Base-by-base conservation (phyloP, 2,113 vertebrate genomes). In the Albula glossodonta region DNA sequence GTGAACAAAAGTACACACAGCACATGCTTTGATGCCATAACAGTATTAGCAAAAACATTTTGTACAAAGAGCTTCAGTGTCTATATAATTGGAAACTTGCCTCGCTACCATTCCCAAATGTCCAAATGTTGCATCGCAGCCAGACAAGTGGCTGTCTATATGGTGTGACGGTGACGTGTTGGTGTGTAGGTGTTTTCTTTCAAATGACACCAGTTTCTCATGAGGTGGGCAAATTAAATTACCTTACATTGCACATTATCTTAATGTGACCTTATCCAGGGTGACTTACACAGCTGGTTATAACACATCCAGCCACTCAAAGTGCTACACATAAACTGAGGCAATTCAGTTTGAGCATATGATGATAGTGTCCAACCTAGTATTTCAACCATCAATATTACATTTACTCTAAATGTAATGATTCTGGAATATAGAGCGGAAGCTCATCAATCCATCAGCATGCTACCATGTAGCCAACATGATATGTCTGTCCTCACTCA, bases 21-120 rank as follows among this genome's bases (percentile, higher is more conserved):
- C 66, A 84, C 41, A 74, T 48, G 63, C 79, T 81, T 22, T 19
- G 51, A 66, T 66, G 60, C 60, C 60, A 66, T 22, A 66, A 66
- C 60, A 19, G 60, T 19, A 15, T 66, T 19, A 66, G 17, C 15
- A 66, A 66, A 66, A 66, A 66, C 17, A 66, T 22, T 15, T 19
- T 66, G 19, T 19, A 84, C 19, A 84, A 49, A 66, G 41, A 84
- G 63, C 50, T 48, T 49, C 15, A 41, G 83, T 60, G 50, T 53
- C 82, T 81, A 66, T 78, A 79, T 60, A 66, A 82, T 48, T 82
- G 31, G 31, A 41, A 41, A 41, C 31, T 41, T 41, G 31, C 31
- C 57, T 25, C 31, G 31, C 80, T 81, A 63, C 90, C 88, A 89
- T 90, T 90, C 84, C 48, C 51, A 15, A 83, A 87, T 81, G 86